Percentiles rank a stretch among this genome's conserved stretches.
Conservation (phyloP, 2,888 invertebrate genomes). For the Nemurella pictetii region DNA sequence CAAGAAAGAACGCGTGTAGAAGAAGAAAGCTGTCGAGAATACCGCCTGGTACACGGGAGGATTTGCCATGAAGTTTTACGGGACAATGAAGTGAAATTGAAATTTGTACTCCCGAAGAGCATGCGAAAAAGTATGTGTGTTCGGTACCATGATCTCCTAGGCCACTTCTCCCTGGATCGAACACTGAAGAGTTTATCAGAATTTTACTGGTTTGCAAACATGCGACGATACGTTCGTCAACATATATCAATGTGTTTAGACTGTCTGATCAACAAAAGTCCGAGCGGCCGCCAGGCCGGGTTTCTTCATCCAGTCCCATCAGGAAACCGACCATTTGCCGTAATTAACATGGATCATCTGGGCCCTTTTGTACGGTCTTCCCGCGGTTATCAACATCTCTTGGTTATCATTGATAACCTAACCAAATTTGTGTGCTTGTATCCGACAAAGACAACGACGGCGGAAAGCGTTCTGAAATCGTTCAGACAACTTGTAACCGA, state of each 20-base stretch:
- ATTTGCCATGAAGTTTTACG: not conserved
- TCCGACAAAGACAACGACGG: not conserved
- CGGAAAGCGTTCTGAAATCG: not conserved
- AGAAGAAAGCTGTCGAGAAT: not conserved
- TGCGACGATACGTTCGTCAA: constrained; percentile 3
- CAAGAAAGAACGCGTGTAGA: not conserved
- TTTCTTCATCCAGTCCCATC: not conserved
- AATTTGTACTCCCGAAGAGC: not conserved
- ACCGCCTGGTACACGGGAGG: not conserved
- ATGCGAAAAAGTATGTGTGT: not conserved
- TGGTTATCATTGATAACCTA: not conserved
- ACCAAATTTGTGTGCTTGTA: not conserved
- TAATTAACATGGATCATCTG: constrained; percentile 6
- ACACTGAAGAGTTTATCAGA: constrained; percentile 42
- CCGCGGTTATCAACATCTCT: not conserved
- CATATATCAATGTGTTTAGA: constrained; percentile 5
- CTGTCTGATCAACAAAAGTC: not conserved
- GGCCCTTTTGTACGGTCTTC: not conserved
- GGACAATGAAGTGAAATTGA: not conserved
- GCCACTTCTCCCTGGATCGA: not conserved
- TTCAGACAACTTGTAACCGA: not conserved
- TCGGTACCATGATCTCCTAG: constrained; percentile 29
- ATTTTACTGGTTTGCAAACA: constrained; percentile 7
- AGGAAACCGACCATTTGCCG: not conserved
- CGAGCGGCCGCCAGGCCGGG: not conserved